Base-by-base conservation (phyloP, 2,113 vertebrate species). In the Hassar affinis region DNA sequence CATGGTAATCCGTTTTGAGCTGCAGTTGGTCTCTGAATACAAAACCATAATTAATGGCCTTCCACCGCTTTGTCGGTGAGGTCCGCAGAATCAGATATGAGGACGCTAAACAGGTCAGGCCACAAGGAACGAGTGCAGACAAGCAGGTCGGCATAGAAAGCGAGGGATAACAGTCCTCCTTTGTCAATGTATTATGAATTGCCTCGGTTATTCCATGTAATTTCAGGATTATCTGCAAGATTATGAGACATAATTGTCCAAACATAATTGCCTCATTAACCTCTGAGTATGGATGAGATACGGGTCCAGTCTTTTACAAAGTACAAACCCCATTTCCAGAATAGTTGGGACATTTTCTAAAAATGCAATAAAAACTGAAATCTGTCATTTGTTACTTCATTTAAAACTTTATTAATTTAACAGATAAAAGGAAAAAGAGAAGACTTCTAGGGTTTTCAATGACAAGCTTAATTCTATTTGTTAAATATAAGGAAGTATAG, bases 11-110 rank as follows among this genome's bases (percentile, higher is more conserved):
- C 87, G 87, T 85, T 90, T 90, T 90, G 86, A 88, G 88, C 54
- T 76, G 89, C 80, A 88, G 89, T 90, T 86, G 91, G 85, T 86
- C 91, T 87, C 90, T 91, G 89, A 90, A 91, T 89, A 85, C 84
- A 89, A 88, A 90, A 89, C 89, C 87, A 90, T 92, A 87, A 92
- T 94, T 91, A 91, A 91, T 90, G 89, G 80, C 51, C 82, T 61
- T 81, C 20, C 81, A 69, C 82, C 38, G 87, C 74, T 86, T 87
- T 80, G 85, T 87, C 76, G 74, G 1, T 82, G 85, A 87, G 82
- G 51, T 69, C 64, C 69, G 68, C 57, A 83, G 76, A 72, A 59
- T 59, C 52, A 45, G 38, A 71, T 54, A 71, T 17, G 75, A 52
- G 64, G 52, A 79, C 11, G 7, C 51, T 42, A 18, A 42, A 47